Evolutionary conservation across 2,797 vertebrate genomes (phyloP), one percentile per base, ranked within the genome.

Genomic region (Pipistrellus pygmaeus): DNA sequence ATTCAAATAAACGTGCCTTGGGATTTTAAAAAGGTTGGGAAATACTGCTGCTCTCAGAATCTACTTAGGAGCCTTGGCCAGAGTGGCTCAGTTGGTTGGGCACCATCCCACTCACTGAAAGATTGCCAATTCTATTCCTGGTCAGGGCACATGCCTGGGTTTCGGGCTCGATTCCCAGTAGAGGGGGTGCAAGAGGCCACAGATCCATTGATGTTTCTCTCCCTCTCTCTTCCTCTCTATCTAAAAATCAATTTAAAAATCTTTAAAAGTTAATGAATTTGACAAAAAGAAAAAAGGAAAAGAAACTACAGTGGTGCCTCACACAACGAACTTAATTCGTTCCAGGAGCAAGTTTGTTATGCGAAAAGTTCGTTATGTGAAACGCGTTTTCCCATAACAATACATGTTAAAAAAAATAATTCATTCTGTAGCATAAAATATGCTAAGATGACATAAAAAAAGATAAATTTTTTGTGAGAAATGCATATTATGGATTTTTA

Each of bases 1-100:
- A 83, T 71, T 75, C 62, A 78, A 81, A 77, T 88, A 92, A 82
- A 2, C 82, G 85, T 85, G 48, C 84, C 44, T 82, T 92, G 85
- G n/a, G 23, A 38, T 85, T 95, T 86, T 57, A 9, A 44, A 88
- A 92, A 87, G 38, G 17, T 60, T 92, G 85, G 32, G 35, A 76
- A 85, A 83, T 66, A 66, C 38, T 60, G 18, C 32, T 27, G 21
- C 11, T 90, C 48, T 87, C 48, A 90, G 35, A 84, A 90, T 84
- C 57, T 30, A 8, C 18, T 77, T 71, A 91, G 18, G 68, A 78
- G 23, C n/a, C 64, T n/a, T 66, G 62, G 64, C 64, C 30, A 18
- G 15, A 32, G n/a, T 32, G 64, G 30, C n/a, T 66, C n/a, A 32
- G 30, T 66, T 66, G 30, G n/a, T 66, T 32, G n/a, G n/a, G 62